Conservation (phyloP, 2,888 invertebrate genomes). For the Lycia hirtaria region DNA sequence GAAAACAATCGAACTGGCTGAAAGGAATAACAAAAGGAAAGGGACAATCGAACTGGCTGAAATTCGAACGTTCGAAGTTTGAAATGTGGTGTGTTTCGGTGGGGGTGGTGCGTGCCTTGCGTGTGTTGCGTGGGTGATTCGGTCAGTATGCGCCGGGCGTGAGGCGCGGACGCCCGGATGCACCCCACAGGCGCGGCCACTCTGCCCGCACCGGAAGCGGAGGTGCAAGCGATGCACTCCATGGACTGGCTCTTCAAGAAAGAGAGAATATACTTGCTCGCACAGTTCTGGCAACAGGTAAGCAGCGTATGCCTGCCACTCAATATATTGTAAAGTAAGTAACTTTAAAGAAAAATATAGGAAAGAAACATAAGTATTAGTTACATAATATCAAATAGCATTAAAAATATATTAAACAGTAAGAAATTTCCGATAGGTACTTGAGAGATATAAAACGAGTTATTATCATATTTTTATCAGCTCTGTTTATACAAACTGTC, state of each 20-base stretch:
- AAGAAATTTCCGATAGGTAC: too few relatives aligned
- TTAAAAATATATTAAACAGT: too few relatives aligned
- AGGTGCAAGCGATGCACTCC: conserved; percentile 97
- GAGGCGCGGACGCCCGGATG: conserved; percentile 86
- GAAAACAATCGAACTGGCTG: conserved; percentile 63
- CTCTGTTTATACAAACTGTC: too few relatives aligned
- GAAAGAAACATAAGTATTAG: too few relatives aligned
- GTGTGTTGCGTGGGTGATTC: conserved; percentile 41
- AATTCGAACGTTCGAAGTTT: conserved; percentile 55
- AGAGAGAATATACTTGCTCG: conserved; percentile 96
- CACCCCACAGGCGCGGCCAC: conserved; percentile 90
- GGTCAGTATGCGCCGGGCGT: conserved; percentile 71
- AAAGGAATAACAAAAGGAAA: conserved; percentile 31
- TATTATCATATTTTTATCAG: too few relatives aligned
- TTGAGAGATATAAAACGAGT: too few relatives aligned
- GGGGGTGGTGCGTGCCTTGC: conserved; percentile 14
- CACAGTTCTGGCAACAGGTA: conserved; percentile 99
- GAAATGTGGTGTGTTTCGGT: conserved; percentile 33
- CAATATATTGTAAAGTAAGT: too few relatives aligned
- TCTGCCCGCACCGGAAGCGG: conserved; percentile 94
- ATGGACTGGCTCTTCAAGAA: conserved; percentile 99
- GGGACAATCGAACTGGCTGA: conserved; percentile 45
- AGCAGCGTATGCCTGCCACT: conserved; percentile 58
- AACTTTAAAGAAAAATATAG: too few relatives aligned
- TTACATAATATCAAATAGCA: too few relatives aligned